Evolutionary conservation across 2,113 vertebrate genomes (phyloP).

Genomic region (Pelmatolapia mariae): DNA sequence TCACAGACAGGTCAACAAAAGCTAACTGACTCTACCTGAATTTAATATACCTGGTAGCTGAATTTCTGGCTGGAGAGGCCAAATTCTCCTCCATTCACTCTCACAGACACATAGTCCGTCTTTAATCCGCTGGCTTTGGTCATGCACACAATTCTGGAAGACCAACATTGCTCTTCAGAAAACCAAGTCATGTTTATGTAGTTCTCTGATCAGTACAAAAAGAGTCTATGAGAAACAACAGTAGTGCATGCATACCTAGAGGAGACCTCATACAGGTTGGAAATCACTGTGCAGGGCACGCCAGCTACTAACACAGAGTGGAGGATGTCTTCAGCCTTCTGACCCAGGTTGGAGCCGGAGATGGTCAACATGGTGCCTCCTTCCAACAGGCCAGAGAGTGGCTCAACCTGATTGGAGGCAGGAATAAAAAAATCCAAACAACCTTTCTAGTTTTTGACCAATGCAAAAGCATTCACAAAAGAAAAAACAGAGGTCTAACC

Average conservation of each 20-base stretch:
- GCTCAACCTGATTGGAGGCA: conserved; percentile 78
- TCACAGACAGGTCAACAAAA: neutral
- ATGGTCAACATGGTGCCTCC: conserved; percentile 90
- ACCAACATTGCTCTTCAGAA: neutral
- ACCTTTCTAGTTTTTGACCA: neutral
- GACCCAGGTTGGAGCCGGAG: conserved; percentile 93
- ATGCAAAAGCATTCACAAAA: neutral
- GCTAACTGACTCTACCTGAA: neutral
- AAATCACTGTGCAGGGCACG: conserved; percentile 81
- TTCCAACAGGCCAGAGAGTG: conserved; percentile 86
- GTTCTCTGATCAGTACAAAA: neutral
- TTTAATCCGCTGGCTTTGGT: conserved; percentile 77
- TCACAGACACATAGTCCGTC: conserved; percentile 75
- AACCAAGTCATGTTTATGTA: neutral
- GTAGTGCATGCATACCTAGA: conserved; percentile 76
- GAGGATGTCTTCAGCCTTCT: conserved; percentile 86
- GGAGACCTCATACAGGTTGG: conserved; percentile 85
- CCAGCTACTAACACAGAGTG: conserved; percentile 84
- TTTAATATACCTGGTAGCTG: conserved; percentile 85
- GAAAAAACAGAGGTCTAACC: neutral
- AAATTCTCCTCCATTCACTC: conserved; percentile 80
- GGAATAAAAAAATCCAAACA: neutral
- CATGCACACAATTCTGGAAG: conserved; percentile 84
- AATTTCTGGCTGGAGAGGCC: conserved; percentile 83
- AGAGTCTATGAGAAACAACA: neutral